Base-by-base conservation (phyloP, 2,113 vertebrate species). In the Coreoperca whiteheadi region DNA sequence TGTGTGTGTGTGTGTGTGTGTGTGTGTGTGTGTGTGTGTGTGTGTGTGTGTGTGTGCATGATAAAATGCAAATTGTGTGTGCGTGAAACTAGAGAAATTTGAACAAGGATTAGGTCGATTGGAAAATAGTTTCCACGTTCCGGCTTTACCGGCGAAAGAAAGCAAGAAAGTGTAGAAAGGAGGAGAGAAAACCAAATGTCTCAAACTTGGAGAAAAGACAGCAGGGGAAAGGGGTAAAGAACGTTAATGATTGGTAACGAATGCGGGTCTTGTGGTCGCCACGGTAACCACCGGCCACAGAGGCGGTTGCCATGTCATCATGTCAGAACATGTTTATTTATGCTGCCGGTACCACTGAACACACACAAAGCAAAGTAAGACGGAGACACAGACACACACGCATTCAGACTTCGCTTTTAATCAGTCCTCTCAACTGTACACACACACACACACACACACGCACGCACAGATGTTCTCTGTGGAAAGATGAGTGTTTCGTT, bases 321-420 rank as follows among this genome's bases (percentile, higher is more conserved):
- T 85, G 87, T 86, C 79, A 69, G 79, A 63, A 66, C 50, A 7
- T 85, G 87, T 88, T 88, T 88, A 88, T 83, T 85, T 83, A 76
- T 66, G 79, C 79, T 85, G 82, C 73, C 69, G 48, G 69, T 79
- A 61, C 57, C 23, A 32, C 69, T 23, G 20, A 60, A 77, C 65
- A 59, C 65, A 80, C 83, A 64, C 77, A 74, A 60, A 61, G 43
- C 64, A 56, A 23, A 32, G 46, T 54, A 1, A 70, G 8, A 57
- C 4, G 10, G 7, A 23, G 16, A 30, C 16, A 54, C 68, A 72
- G 20, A 81, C 78, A 50, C 61, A 67, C 53, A 32, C 73, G 37
- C 57, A 37, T 9, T 34, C 30, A 51, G 20, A 30, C 43, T 10
- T n/a, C 25, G 32, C 30, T 37, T 39, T 53, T 21, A 53, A 56